Evolutionary conservation across 2,113 vertebrate genomes (phyloP).

Genomic region (Calyptommatus sinebrachiatus): DNA sequence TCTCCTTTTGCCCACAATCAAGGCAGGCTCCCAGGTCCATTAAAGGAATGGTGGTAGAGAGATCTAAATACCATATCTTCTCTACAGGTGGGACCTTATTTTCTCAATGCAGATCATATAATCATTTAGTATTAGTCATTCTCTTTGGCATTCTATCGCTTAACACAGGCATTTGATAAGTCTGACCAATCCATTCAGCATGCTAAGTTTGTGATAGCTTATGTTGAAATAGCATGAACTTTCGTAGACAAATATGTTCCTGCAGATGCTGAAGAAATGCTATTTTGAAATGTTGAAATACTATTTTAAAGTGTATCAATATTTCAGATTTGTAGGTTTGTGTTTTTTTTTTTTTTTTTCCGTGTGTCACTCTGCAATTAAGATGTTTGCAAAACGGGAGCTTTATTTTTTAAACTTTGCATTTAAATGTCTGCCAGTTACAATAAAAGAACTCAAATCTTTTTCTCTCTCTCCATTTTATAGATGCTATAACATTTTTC

Average conservation of each 20-base stretch:
- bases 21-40: no score
- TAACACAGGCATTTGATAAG: neutral
- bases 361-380: no score
- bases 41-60: no score
- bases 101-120: neutral
- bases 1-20: no score
- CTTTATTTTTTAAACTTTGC: neutral
- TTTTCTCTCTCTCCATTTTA: neutral
- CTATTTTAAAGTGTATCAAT: neutral
- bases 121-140: constrained; percentile 28
- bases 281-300: neutral
- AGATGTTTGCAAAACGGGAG: no score
- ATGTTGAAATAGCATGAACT: neutral
- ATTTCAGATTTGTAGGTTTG: neutral
- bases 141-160: neutral
- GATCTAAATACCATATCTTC: no score
- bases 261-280: no score
- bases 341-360: neutral
- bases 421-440: neutral
- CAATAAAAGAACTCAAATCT: neutral
- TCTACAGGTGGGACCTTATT: neutral
- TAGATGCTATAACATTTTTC: no score
- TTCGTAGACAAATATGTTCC: no score
- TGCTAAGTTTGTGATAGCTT: neutral
- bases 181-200: neutral